These are phyloP conservation scores for Tholera decimalis DNA, from an alignment of 2,888 invertebrate genomes.

Conservation along the genomic window DNA sequence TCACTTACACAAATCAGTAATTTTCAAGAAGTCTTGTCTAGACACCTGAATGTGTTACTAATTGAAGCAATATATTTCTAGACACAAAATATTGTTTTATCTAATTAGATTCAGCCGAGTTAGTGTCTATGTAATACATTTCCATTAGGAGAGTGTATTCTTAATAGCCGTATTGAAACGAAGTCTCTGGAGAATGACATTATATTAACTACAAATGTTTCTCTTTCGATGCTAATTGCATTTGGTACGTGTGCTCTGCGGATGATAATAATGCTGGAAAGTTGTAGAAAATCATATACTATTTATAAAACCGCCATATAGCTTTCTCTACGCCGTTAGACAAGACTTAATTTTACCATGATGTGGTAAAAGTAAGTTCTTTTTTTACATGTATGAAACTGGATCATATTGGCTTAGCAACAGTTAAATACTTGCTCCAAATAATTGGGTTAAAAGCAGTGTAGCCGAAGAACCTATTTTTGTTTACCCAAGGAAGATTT, in stretches of 20 bases:
- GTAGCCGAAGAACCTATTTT: background rate
- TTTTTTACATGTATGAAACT: background rate
- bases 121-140: slow-evolving; percentile 30
- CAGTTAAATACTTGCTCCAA: slow-evolving; percentile 5
- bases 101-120: slow-evolving; percentile 5
- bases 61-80: slow-evolving; percentile 11
- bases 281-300: slow-evolving; percentile 42
- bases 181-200: slow-evolving; percentile 11
- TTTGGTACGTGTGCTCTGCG: slow-evolving; percentile 13
- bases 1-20: background rate
- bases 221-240: slow-evolving; percentile 23
- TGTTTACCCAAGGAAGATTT: slow-evolving; percentile 8
- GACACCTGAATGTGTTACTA: slow-evolving; percentile 12
- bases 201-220: slow-evolving; percentile 24
- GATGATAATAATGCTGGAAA: slow-evolving; percentile 37
- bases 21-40: slow-evolving; percentile 19
- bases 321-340: slow-evolving; percentile 51
- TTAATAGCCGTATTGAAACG: slow-evolving; percentile 12
- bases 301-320: slow-evolving; percentile 40
- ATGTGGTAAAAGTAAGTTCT: too few relatives aligned
- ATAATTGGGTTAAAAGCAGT: slow-evolving; percentile 26
- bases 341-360: slow-evolving; percentile 32
- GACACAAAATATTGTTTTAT: slow-evolving; percentile 25
- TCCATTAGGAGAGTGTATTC: slow-evolving; percentile 30
- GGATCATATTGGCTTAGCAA: slow-evolving; percentile 9